Conservation (phyloP, 1,140 invertebrate genomes). For the Xylocopa sonorina region DNA sequence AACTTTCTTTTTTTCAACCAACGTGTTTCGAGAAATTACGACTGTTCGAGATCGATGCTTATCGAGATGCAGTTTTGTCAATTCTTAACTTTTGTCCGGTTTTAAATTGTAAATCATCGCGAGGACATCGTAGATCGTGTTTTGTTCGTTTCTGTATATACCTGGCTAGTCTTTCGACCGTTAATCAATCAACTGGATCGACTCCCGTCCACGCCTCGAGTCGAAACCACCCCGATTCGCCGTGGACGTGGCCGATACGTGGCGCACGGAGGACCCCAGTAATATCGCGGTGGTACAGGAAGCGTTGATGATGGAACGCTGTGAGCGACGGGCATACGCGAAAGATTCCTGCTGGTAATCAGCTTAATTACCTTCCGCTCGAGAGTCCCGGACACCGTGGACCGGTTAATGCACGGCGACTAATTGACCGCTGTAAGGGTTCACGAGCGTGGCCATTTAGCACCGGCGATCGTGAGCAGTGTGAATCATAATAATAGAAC, state of each 20-base stretch:
- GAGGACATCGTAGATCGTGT: too few species aligned
- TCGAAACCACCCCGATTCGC: neutral
- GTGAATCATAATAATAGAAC: constrained; percentile 42
- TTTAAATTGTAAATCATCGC: too few species aligned
- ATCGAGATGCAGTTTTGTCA: too few species aligned
- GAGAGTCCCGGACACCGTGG: constrained; percentile 44
- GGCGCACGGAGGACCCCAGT: neutral
- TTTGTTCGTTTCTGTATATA: too few species aligned
- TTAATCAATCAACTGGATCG: constrained; percentile 4
- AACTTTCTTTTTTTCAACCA: too few species aligned
- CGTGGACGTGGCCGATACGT: neutral
- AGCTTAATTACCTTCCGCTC: constrained; percentile 59
- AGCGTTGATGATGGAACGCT: constrained; percentile 41
- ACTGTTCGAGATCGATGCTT: too few species aligned
- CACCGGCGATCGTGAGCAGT: constrained; percentile 38
- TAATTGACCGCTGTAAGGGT: constrained; percentile 56
- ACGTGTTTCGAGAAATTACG: too few species aligned
- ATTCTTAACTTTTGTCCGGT: too few species aligned
- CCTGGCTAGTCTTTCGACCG: neutral
- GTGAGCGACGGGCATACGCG: constrained; percentile 38
- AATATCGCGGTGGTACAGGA: constrained; percentile 40
- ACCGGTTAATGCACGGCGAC: constrained; percentile 45
- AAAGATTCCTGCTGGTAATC: constrained; percentile 50
- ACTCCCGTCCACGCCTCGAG: neutral
- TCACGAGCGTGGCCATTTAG: constrained; percentile 51